Conservation (phyloP, 53 echinoderm and acorn worm genomes). For the Paracentrotus lividus region DNA sequence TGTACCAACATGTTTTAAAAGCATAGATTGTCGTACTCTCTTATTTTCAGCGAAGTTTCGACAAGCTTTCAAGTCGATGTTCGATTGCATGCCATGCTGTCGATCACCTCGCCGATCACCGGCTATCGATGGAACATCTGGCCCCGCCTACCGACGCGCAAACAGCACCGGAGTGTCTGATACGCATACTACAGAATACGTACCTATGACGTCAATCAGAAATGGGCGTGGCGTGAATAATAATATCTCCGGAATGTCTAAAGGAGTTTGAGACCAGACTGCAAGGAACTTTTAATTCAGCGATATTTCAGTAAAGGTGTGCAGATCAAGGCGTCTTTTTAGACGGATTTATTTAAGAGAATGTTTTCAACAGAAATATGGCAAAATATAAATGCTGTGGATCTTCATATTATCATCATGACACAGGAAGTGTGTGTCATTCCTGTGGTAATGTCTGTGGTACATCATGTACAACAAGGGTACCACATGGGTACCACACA, state of each 20-base stretch:
- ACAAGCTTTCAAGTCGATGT: slow-evolving; percentile 84
- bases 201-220: slow-evolving; percentile 62
- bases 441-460: too few species aligned
- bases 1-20: too few species aligned
- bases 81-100: slow-evolving; percentile 73
- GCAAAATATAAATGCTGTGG: too few species aligned
- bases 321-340: too few species aligned
- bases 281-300: neutral
- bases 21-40: too few species aligned
- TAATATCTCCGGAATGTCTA: slow-evolving; percentile 26
- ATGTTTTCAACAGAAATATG: too few species aligned
- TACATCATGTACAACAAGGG: too few species aligned
- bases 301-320: too few species aligned
- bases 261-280: neutral
- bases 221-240: slow-evolving; percentile 43
- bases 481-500: too few species aligned
- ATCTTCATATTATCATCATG: too few species aligned
- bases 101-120: slow-evolving; percentile 22
- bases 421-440: too few species aligned
- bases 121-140: neutral
- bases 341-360: too few species aligned
- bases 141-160: slow-evolving; percentile 57
- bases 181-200: slow-evolving; percentile 66
- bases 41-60: slow-evolving; percentile 87
- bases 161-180: slow-evolving; percentile 66